A percentile compares a stretch with the other conserved stretches of the same genome.
These are phyloP conservation scores for Machaerirhynchus nigripectus DNA, from an alignment of 2,113 vertebrate species.

Conservation along the genomic window DNA sequence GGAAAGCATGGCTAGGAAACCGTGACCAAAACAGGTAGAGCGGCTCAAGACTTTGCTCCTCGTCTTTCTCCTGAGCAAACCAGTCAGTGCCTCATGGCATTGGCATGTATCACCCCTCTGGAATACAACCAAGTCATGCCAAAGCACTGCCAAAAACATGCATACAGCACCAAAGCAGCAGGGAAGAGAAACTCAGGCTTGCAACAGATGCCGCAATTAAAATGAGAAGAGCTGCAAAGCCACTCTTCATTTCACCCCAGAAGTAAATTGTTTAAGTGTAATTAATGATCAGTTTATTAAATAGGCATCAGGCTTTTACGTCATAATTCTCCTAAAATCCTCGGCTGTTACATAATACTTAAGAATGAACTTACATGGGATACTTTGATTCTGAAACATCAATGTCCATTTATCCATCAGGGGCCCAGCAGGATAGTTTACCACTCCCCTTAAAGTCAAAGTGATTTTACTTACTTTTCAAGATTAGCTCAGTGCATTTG, in stretches of 20 bases:
- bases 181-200: neutral
- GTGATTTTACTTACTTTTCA: neutral
- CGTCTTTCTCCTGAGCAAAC: neutral
- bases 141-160: neutral
- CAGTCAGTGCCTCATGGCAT: neutral
- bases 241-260: conserved; percentile 6
- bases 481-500: neutral
- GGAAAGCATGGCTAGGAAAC: neutral
- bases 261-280: conserved; percentile 43
- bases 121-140: neutral
- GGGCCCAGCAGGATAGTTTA: neutral
- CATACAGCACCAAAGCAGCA: neutral
- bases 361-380: neutral
- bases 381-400: neutral
- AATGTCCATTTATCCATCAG: neutral
- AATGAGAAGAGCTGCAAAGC: conserved; percentile 25
- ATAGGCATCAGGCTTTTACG: conserved; percentile 5
- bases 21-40: neutral
- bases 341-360: conserved; percentile 16
- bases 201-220: conserved; percentile 38
- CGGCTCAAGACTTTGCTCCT: neutral
- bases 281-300: conserved; percentile 60
- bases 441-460: neutral
- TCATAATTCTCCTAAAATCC: conserved; percentile 55
- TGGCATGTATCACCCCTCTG: neutral